Evolutionary conservation across 2,113 vertebrate genomes (phyloP), one percentile per base, ranked within the genome.

Genomic region (Aphyosemion australe): DNA sequence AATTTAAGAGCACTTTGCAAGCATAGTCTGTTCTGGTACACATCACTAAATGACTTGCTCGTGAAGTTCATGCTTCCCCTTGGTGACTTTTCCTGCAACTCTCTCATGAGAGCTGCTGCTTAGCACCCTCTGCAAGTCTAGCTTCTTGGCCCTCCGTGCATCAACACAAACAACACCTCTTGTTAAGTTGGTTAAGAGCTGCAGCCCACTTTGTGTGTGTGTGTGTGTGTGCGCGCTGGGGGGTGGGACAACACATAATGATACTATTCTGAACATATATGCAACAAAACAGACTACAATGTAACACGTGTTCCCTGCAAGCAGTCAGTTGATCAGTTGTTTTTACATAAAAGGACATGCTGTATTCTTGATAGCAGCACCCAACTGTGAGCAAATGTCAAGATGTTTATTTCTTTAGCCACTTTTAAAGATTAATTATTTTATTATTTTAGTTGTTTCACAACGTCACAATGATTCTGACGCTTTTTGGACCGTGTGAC

Each of bases 71-170:
- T 59, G 54, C 68, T 67, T 80, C 83, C 84, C 90, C 74, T 61
- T 73, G 68, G 86, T 74, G 57, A 86, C 48, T 89, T 92, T 77
- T 85, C 82, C 80, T 82, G 64, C 60, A 77, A 49, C 42, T n/a
- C 74, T 79, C 90, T 85, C 83, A 60, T 55, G 88, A 84, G 89
- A 83, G 32, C 81, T 84, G 90, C 90, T 91, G 88, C 91, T 87
- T 84, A 90, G 88, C 88, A 91, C 87, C 88, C 79, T 85, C 65
- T 61, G 64, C 55, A 65, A 73, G 64, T 72, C 73, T 43, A n/a
- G 64, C 61, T 70, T 69, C 74, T 58, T 63, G 52, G 46, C 57
- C 57, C 58, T 66, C 62, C 42, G 53, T 9, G 56, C 47, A 62
- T 42, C 61, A 71, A 74, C 65, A 78, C 64, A 84, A 79, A 84